Conservation (phyloP, 2,797 vertebrate genomes). For the Gallinago nigripennis region DNA sequence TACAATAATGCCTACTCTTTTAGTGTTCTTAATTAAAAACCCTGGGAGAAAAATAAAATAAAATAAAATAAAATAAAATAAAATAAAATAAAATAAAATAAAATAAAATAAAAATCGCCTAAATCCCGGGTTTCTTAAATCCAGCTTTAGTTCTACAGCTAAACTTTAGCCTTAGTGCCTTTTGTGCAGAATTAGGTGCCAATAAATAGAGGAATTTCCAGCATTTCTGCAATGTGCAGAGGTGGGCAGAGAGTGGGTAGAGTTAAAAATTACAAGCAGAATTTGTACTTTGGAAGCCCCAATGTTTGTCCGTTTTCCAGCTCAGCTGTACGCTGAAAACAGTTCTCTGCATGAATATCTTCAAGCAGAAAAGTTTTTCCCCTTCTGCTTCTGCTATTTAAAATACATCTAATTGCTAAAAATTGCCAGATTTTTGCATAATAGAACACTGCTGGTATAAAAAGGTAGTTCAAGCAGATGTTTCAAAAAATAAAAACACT, state of each 20-base stretch:
- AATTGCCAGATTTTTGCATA: neutral
- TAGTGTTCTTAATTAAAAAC: neutral
- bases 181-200: neutral
- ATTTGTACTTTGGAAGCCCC: neutral
- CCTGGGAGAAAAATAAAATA: no score
- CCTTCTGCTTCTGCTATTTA: neutral
- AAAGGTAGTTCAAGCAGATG: neutral
- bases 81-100: no score
- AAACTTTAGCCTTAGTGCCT: neutral
- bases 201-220: neutral
- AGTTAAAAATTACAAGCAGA: neutral
- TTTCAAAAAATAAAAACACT: neutral
- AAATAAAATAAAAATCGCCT: neutral
- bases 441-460: neutral
- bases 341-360: fast-evolving
- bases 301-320: neutral
- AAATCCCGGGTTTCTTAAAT: neutral
- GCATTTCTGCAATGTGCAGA: neutral
- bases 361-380: neutral
- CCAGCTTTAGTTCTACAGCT: neutral
- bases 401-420: neutral
- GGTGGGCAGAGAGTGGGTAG: neutral
- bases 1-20: neutral
- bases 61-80: no score
- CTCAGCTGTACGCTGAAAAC: neutral